Conservation (phyloP, 2,797 vertebrate genomes). For the Clamator glandarius region DNA sequence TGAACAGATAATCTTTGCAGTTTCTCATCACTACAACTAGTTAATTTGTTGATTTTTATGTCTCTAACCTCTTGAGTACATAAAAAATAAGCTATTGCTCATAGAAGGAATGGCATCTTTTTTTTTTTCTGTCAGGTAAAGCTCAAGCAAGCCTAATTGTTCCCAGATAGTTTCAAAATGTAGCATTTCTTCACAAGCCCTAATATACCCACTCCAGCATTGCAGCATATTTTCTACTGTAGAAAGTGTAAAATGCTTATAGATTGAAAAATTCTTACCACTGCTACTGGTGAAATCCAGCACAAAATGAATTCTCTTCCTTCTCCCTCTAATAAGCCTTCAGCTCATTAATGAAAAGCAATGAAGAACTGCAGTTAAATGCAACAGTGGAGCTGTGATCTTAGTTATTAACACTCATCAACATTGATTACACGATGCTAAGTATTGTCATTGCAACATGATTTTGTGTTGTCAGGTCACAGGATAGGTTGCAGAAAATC, state of each 20-base stretch:
- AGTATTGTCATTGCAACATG: slow-evolving; percentile 9
- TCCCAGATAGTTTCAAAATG: neutral
- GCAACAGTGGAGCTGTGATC: neutral
- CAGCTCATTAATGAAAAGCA: neutral
- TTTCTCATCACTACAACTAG: neutral
- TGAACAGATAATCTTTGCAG: neutral
- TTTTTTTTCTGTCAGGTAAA: neutral
- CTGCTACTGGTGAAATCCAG: neutral
- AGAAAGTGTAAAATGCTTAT: neutral
- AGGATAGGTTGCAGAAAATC: neutral
- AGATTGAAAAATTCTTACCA: neutral
- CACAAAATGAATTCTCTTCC: neutral
- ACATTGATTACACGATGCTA: slow-evolving; percentile 1
- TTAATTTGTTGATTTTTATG: neutral
- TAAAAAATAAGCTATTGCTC: neutral
- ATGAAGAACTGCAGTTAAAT: neutral
- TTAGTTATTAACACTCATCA: slow-evolving; percentile 21
- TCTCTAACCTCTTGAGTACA: neutral
- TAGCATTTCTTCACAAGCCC: neutral
- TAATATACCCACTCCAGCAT: neutral
- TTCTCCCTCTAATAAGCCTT: neutral
- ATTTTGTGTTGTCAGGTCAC: slow-evolving; percentile 4
- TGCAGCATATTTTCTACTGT: neutral
- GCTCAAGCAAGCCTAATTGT: neutral
- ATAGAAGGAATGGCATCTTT: neutral